Conservation (phyloP, 2,797 vertebrate species). For the Carcharodon carcharias region DNA sequence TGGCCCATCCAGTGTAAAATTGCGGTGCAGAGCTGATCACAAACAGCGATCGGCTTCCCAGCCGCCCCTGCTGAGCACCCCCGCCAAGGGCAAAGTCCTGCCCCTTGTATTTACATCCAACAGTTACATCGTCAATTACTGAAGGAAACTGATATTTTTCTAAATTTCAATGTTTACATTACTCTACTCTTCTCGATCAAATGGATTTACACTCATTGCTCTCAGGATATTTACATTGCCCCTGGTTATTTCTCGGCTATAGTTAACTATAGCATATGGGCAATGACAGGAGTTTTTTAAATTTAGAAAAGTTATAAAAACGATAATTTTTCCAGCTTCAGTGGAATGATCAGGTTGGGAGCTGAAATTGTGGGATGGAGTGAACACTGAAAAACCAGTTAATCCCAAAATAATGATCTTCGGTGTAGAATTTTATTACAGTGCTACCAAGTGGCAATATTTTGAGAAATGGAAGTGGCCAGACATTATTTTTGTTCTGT, state of each 20-base stretch:
- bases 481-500: not conserved
- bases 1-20: no score
- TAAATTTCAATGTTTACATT: not conserved
- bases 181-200: not conserved
- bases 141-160: not conserved
- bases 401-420: not conserved
- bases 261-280: not conserved
- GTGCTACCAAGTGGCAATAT: not conserved
- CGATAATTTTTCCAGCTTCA: not conserved
- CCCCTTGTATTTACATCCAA: not conserved
- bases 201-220: not conserved
- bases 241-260: not conserved
- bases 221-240: not conserved
- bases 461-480: not conserved
- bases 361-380: not conserved
- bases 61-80: no score
- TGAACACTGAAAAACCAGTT: not conserved
- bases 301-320: not conserved
- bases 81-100: no score
- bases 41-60: no score
- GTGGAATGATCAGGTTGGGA: not conserved
- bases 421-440: not conserved
- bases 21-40: no score
- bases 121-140: not conserved
- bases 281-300: not conserved